Base-by-base conservation (phyloP, 1,140 invertebrate genomes). In the Caenorhabditis inopinata region DNA sequence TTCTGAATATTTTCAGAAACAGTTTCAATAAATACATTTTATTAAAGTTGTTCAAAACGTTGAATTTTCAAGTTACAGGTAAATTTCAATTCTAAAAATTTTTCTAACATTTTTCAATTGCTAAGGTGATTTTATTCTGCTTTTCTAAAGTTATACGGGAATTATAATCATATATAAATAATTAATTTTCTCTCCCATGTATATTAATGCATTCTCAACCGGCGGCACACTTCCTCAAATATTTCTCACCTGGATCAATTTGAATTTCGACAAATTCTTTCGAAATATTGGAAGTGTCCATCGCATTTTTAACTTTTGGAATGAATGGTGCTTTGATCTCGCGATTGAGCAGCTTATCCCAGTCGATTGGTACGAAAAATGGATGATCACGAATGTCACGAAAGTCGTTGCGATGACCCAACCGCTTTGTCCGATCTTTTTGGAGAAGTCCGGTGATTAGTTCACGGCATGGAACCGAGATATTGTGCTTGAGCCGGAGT, bases 321-420 rank as follows among this genome's bases (percentile, higher is more conserved):
- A 87, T 77, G 91, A 99, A 99, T 79, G 97, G 96, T 85, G 97
- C 96, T 87, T 95, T 96, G 0, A 98, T 93, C 89, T 95, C 94
- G 85, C 96, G 92, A 82, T 94, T 90, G 38, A 98, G 90, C 83
- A 99, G 91, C 90, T 98, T 96, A 85, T 98, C 96, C 96, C 96
- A 99, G 62, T 88, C 85, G 32, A 87, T 88, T 78, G 93, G 89
- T 84, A 89, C 88, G 83, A 92, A 92, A 91, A 99, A 99, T 46
- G 96, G 94, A 89, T 99, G 97, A 89, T 97, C 97, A 89, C 98
- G 98, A 14, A 99, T 96, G 91, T 99, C 97, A 14, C 79, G 81
- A 49, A 87, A 84, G 32, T 88, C 87, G 2, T 78, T 47, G 62
- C 82, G 62, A 14, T 85, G 77, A 14, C 86, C 86, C 25, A 87